These are phyloP conservation scores for Urocyon cinereoargenteus DNA, from an alignment of 2,797 vertebrate species.

Conservation along the genomic window DNA sequence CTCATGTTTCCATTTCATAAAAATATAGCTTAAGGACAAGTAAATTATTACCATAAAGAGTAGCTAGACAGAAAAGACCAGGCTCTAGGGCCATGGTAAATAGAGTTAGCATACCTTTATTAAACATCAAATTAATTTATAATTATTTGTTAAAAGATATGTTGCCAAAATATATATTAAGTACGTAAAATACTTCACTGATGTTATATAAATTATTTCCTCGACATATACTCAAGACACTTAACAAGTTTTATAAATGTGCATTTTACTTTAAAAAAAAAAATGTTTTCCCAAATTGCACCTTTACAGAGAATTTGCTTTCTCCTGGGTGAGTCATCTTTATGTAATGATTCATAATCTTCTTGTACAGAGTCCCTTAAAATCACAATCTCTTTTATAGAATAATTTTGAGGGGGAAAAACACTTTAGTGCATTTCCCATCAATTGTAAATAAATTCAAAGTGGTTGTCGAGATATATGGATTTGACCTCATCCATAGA, in stretches of 20 bases:
- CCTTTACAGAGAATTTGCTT: not conserved
- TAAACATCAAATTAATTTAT: not conserved
- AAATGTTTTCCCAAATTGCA: not conserved
- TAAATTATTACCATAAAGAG: not conserved
- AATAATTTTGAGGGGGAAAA: not conserved
- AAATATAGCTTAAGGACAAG: not conserved
- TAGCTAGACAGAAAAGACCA: not conserved
- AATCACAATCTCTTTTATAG: constrained; percentile 45
- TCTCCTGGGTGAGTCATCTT: constrained; percentile 41
- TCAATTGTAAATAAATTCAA: constrained; percentile 39
- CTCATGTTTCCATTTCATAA: not conserved
- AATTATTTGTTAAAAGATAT: not conserved
- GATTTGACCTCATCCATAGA: not conserved
- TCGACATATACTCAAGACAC: not conserved
- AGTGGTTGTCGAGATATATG: not conserved
- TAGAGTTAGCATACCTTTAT: not conserved
- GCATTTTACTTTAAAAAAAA: not conserved
- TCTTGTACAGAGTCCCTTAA: constrained; percentile 32
- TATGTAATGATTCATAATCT: constrained; percentile 52
- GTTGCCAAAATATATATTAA: not conserved
- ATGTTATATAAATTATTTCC: constrained; percentile 6
- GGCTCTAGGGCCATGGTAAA: not conserved
- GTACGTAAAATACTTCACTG: not conserved
- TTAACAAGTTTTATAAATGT: not conserved
- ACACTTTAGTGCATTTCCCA: constrained; percentile 14